Evolutionary conservation across 2,113 vertebrate genomes (phyloP).

Genomic region (Dipodomys stephensi): DNA sequence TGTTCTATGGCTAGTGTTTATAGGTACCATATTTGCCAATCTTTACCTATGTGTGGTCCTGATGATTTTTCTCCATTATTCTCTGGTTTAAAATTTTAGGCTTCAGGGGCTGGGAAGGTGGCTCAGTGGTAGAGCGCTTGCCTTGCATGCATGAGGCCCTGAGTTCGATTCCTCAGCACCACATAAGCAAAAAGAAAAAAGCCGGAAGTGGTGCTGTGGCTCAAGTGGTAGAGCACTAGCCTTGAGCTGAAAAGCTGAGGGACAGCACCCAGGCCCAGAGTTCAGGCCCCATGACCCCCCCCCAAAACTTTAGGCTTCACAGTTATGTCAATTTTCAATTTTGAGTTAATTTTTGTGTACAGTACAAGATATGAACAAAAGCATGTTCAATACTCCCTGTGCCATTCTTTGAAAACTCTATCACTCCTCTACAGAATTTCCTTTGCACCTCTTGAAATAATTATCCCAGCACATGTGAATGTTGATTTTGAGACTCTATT

Average conservation of each 20-base stretch:
- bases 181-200: too few relatives aligned
- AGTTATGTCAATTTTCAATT: not conserved
- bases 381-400: too few relatives aligned
- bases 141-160: too few relatives aligned
- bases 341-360: slow-evolving; percentile 31
- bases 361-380: not conserved
- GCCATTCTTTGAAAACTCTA: not conserved
- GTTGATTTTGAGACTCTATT: slow-evolving; percentile 25
- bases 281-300: too few relatives aligned
- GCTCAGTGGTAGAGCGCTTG: too few relatives aligned
- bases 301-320: not conserved
- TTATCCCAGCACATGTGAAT: not conserved
- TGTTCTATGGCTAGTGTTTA: not conserved
- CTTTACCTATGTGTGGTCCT: not conserved
- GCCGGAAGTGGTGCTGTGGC: too few relatives aligned
- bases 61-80: not conserved
- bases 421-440: not conserved
- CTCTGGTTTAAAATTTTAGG: not conserved
- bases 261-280: too few relatives aligned
- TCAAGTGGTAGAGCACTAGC: too few relatives aligned
- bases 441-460: slow-evolving; percentile 14
- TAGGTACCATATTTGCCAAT: not conserved
- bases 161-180: too few relatives aligned
- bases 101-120: not conserved
- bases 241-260: too few relatives aligned